Conservation (phyloP, 2,888 invertebrate genomes). For the Parnassius orleans region DNA sequence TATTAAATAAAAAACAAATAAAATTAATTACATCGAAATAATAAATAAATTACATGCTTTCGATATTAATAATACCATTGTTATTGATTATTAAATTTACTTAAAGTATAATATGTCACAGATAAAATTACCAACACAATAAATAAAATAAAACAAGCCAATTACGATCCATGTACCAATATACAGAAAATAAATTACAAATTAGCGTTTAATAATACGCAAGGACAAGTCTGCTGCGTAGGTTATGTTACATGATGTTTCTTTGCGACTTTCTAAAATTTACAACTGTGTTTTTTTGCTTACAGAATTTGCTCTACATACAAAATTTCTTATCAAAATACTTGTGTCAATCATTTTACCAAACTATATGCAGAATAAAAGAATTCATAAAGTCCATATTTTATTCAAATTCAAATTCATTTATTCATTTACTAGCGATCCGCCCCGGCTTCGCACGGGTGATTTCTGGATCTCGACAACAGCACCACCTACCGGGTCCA, state of each 20-base stretch:
- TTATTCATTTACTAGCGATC: no score
- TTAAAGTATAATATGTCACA: constrained; percentile 7
- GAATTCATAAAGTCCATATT: no score
- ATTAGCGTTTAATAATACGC: background rate
- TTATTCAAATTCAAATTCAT: no score
- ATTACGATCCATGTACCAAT: background rate
- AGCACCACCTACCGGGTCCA: no score
- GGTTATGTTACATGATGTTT: background rate
- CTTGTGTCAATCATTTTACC: no score
- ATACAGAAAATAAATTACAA: background rate
- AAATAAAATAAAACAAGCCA: constrained; percentile 16
- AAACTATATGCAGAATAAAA: no score
- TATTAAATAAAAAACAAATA: constrained; percentile 16
- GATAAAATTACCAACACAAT: constrained; percentile 9
- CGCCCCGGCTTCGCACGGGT: no score
- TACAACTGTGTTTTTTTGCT: no score
- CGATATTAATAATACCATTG: background rate
- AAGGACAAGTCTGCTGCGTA: no score
- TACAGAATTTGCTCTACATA: no score
- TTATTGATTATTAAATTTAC: constrained; percentile 7
- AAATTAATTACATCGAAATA: constrained; percentile 12
- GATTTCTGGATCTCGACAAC: no score
- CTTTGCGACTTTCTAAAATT: background rate
- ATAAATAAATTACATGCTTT: constrained; percentile 22
- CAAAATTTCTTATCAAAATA: no score